Conservation (phyloP, 2,888 invertebrate species). For the Prenolepis imparis region DNA sequence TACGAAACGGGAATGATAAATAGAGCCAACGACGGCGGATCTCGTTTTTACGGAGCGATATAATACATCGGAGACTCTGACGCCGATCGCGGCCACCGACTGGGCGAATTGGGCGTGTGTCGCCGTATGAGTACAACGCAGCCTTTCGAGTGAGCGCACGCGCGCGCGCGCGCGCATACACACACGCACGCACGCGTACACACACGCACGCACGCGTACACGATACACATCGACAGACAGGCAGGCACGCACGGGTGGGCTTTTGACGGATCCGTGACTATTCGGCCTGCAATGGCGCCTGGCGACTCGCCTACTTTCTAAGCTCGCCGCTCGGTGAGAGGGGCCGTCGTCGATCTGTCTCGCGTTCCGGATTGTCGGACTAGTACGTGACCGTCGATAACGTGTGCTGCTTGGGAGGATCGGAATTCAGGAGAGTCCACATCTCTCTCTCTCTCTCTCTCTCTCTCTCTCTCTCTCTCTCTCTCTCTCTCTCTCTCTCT, state of each 20-base stretch:
- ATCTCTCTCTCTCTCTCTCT: not conserved
- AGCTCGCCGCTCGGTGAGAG: constrained; percentile 40
- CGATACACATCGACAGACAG: constrained; percentile 61
- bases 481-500: too few species aligned
- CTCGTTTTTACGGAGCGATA: not conserved
- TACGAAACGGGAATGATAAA: not conserved
- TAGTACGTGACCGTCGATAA: not conserved
- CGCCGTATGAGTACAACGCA: constrained; percentile 18
- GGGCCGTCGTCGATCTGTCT: not conserved
- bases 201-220: constrained; percentile 72
- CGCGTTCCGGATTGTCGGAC: not conserved
- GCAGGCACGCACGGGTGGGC: constrained; percentile 22
- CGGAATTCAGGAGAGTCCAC: not conserved
- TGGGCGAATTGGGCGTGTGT: constrained; percentile 47
- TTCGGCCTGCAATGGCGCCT: constrained; percentile 72
- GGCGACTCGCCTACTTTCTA: constrained; percentile 56
- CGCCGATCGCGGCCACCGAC: not conserved
- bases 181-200: constrained; percentile 71
- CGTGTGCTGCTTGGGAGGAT: not conserved
- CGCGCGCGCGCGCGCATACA: constrained; percentile 59
- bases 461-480: not conserved
- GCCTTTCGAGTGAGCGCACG: not conserved
- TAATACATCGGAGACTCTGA: too few species aligned
- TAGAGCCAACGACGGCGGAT: not conserved
- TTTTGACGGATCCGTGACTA: constrained; percentile 76